Evolutionary conservation across 2,113 vertebrate genomes (phyloP).

Genomic region (Marcusenius ussheri): DNA sequence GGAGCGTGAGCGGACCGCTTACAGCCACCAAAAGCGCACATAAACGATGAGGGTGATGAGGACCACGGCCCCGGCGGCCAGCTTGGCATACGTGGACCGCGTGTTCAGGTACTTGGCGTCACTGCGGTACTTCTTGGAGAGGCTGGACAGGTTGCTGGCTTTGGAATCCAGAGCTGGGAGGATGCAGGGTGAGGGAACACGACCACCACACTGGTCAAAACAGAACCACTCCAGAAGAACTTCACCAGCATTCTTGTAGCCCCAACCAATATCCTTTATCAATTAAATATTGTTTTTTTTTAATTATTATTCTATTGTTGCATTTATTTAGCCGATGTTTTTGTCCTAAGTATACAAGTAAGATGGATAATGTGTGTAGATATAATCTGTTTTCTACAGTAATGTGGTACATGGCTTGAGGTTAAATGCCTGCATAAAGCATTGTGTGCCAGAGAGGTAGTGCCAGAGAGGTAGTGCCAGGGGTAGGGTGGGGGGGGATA

Average conservation of each 20-base stretch:
- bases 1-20: constrained; percentile 41
- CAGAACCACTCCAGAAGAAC: background rate
- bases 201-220: background rate
- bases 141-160: constrained; percentile 91
- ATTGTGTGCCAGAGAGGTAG: no score
- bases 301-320: background rate
- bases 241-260: background rate
- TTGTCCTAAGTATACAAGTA: background rate
- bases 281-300: background rate
- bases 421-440: background rate
- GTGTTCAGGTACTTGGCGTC: constrained; percentile 98
- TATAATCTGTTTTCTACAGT: background rate
- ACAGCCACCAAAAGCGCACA: constrained; percentile 98
- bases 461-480: no score
- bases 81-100: constrained; percentile 94
- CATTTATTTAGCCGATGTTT: background rate
- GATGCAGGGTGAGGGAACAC: background rate
- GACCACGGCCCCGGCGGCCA: constrained; percentile 88
- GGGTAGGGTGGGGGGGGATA: no score
- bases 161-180: constrained; percentile 86
- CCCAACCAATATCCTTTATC: background rate
- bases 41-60: constrained; percentile 97
- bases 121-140: constrained; percentile 97
- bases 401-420: background rate
- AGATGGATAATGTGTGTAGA: background rate